Evolutionary conservation across 2,797 vertebrate genomes (phyloP).

Genomic region (Pangasius mekongensis): DNA sequence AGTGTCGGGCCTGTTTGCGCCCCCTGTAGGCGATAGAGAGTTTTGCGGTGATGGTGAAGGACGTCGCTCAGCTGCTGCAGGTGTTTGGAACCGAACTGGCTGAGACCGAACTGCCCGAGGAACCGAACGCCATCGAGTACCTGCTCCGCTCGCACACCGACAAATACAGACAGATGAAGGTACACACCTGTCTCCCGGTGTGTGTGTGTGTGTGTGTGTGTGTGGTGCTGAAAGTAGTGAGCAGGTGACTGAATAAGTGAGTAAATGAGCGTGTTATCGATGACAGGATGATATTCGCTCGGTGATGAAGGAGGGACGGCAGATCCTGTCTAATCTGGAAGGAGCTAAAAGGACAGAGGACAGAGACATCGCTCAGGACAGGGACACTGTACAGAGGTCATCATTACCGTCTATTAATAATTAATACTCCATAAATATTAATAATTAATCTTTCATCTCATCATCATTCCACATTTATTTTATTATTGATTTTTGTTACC

Average conservation of each 20-base stretch:
- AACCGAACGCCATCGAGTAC: slow-evolving; percentile 84
- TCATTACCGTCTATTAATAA: background rate
- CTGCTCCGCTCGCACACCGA: slow-evolving; percentile 85
- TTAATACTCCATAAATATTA: background rate
- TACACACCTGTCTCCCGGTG: slow-evolving; percentile 52
- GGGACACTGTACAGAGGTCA: slow-evolving; percentile 90
- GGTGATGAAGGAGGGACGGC: slow-evolving; percentile 87
- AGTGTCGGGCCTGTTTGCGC: slow-evolving; percentile 16
- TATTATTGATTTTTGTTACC: background rate
- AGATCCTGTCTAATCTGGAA: slow-evolving; percentile 87
- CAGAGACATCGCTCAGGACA: slow-evolving; percentile 80
- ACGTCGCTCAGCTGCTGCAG: slow-evolving; percentile 93
- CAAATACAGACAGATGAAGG: slow-evolving; percentile 91
- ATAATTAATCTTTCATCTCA: background rate
- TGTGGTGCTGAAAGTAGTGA: background rate
- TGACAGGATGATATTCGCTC: slow-evolving; percentile 85
- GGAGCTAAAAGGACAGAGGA: slow-evolving; percentile 74
- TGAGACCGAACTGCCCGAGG: slow-evolving; percentile 87
- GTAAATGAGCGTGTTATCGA: slow-evolving; percentile 6
- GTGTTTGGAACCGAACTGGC: slow-evolving; percentile 92
- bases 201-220: slow-evolving; percentile 15
- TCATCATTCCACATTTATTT: background rate
- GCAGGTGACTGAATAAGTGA: background rate
- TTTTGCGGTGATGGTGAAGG: slow-evolving; percentile 94
- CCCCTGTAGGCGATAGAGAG: slow-evolving; percentile 89